phyloP scores from a whole-genome alignment of 2,888 invertebrate genomes.

The Himalopsyche anomala region DNA sequence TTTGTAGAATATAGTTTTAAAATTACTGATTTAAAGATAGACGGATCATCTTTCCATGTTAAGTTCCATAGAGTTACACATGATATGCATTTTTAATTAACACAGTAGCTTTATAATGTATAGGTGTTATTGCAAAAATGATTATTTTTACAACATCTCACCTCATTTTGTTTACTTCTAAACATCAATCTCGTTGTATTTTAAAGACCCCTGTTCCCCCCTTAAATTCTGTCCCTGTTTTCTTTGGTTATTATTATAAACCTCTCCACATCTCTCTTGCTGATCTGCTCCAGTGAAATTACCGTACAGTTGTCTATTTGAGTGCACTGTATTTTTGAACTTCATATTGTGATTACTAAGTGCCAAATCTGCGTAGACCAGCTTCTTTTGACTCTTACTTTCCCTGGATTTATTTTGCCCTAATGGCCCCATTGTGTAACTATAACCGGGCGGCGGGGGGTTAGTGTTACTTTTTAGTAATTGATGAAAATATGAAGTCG shows the following conservation, averaged over 20 bases:
- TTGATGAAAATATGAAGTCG: conserved; percentile 63
- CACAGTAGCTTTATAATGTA: not conserved
- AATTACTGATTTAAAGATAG: no score
- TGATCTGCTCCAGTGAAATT: conserved; percentile 73
- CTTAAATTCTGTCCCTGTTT: conserved; percentile 67
- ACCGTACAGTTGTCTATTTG: conserved; percentile 77
- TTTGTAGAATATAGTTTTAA: no score
- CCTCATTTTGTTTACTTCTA: conserved; percentile 66
- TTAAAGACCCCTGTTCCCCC: conserved; percentile 67
- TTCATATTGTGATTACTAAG: conserved; percentile 78
- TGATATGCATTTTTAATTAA: no score
- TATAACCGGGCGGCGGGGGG: conserved; percentile 61
- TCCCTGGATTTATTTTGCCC: conserved; percentile 50
- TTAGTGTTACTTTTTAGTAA: conserved; percentile 54
- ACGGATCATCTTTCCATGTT: no score
- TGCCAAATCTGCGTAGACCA: conserved; percentile 77
- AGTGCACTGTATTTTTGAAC: conserved; percentile 78
- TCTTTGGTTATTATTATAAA: conserved; percentile 69
- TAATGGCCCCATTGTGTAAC: conserved; percentile 61
- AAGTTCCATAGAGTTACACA: no score
- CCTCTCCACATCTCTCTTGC: conserved; percentile 70
- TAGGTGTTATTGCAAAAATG: no score
- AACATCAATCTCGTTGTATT: conserved; percentile 77
- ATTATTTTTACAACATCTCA: not conserved
- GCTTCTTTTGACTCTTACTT: conserved; percentile 72